Evolutionary conservation across 2,113 vertebrate genomes (phyloP), one percentile per base, ranked within the genome.

Genomic region (Phylloscopus trochilus): DNA sequence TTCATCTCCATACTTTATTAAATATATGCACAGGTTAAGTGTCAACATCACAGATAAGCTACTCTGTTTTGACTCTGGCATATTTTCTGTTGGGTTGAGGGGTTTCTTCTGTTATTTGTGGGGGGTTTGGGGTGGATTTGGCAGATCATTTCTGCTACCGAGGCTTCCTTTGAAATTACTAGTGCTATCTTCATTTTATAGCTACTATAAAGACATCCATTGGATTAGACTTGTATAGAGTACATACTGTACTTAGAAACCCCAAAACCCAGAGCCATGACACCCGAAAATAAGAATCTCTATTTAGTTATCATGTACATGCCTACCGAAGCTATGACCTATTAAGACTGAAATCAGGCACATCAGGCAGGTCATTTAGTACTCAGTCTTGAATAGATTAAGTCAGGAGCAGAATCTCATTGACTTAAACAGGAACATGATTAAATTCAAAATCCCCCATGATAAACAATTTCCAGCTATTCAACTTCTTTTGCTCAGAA

Each of bases 341-440:
- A 15, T 63, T 82, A 84, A 39, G 39, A 93, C 0, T 64, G 41
- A 92, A 84, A 95, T 30, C 35, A 83, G 77, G 27, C 51, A 69
- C 59, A 83, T 27, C 47, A 74, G 44, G 74, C 51, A 75, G 27
- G 30, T 81, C 39, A 59, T 74, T 94, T 75, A 84, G 44, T 23
- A 74, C 2, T 21, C 33, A 20, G 35, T 39, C 81, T 87, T 75
- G 47, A 81, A 83, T 0, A 74, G 74, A 87, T 91, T 33, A 94
- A 90, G 33, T 44, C 68, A 87, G n/a, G 19, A 72, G 64, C 68
- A 70, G 51, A 93, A 27, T 51, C 31, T 77, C 72, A 87, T 1
- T 63, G 60, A 90, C 47, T 96, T 94, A 49, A 82, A 89, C n/a
- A 92, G 39, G 28, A 95, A 80, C 13, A 55, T 35, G 67, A 90